Conservation (phyloP, 2,888 invertebrate species). For the Yponomeuta cagnagella region DNA sequence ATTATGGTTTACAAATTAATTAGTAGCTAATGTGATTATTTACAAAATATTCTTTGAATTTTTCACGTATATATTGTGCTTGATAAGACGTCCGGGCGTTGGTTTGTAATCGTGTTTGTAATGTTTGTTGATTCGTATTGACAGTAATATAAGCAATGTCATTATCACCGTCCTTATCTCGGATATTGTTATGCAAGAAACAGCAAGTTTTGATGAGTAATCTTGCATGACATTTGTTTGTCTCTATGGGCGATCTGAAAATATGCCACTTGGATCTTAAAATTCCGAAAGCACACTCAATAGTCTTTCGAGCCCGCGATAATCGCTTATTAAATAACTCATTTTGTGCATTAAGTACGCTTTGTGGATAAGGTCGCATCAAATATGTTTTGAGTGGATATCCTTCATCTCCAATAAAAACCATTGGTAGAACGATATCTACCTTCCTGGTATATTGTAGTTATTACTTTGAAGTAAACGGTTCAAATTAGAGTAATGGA, state of each 20-base stretch:
- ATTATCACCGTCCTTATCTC: constrained; percentile 26
- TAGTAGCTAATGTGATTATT: constrained; percentile 18
- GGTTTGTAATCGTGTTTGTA: constrained; percentile 26
- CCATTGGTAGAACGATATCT: constrained; percentile 27
- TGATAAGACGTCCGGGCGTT: constrained; percentile 25
- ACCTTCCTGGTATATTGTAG: background rate
- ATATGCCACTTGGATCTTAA: constrained; percentile 21
- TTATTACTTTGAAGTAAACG: constrained; percentile 23
- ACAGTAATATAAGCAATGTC: constrained; percentile 21
- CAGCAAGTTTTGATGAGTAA: constrained; percentile 25
- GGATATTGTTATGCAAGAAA: constrained; percentile 28
- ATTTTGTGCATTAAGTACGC: constrained; percentile 24
- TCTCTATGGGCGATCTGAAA: constrained; percentile 25
- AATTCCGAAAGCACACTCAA: constrained; percentile 31
- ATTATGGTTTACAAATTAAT: constrained; percentile 23
- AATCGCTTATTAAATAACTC: constrained; percentile 27
- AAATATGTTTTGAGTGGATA: constrained; percentile 25
- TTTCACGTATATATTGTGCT: constrained; percentile 24
- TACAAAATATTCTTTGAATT: constrained; percentile 27
- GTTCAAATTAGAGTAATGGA: constrained; percentile 23
- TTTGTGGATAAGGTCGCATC: constrained; percentile 24
- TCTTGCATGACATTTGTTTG: constrained; percentile 26
- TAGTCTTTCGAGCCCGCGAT: constrained; percentile 27
- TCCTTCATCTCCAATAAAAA: constrained; percentile 30
- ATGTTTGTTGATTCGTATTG: constrained; percentile 24